Percentiles rank a stretch among this genome's conserved stretches.
These are phyloP conservation scores for Eulemur mongoz DNA, from an alignment of 2,797 vertebrate species.

Conservation along the genomic window DNA sequence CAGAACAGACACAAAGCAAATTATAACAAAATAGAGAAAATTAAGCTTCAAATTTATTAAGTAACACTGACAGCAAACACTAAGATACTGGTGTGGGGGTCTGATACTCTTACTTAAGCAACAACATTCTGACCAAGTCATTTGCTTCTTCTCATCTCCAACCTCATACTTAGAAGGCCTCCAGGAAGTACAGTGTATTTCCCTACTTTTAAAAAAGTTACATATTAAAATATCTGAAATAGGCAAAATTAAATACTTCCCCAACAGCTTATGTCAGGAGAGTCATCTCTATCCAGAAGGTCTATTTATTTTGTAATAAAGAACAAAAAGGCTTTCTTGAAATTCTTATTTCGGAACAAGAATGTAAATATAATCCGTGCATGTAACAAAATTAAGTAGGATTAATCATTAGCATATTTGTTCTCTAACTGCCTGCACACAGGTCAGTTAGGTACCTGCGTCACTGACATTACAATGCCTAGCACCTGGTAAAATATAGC, in stretches of 20 bases:
- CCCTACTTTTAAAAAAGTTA: background rate
- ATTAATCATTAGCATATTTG: background rate
- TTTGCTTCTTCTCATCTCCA: background rate
- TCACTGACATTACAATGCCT: background rate
- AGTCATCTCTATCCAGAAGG: background rate
- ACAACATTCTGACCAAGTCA: background rate
- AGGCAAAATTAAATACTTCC: slow-evolving; percentile 24
- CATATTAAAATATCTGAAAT: background rate
- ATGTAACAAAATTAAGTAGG: slow-evolving; percentile 12
- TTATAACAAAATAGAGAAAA: slow-evolving; percentile 16
- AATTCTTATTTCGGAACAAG: slow-evolving; percentile 34
- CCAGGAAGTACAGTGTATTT: background rate
- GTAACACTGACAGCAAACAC: background rate
- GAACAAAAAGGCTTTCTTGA: background rate
- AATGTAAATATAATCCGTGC: background rate
- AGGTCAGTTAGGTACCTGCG: background rate
- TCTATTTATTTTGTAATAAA: slow-evolving; percentile 18
- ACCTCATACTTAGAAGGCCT: background rate
- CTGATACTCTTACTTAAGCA: background rate
- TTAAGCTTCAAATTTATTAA: background rate
- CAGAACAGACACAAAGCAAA: background rate
- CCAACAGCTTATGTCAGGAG: background rate
- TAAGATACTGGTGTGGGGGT: background rate
- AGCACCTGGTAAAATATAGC: background rate
- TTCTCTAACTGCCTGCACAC: background rate